Percentiles rank a stretch among this genome's conserved stretches.
Evolutionary conservation across 1,140 invertebrate species (phyloP).

Genomic region (Paramacrobiotus metropolitanus): DNA sequence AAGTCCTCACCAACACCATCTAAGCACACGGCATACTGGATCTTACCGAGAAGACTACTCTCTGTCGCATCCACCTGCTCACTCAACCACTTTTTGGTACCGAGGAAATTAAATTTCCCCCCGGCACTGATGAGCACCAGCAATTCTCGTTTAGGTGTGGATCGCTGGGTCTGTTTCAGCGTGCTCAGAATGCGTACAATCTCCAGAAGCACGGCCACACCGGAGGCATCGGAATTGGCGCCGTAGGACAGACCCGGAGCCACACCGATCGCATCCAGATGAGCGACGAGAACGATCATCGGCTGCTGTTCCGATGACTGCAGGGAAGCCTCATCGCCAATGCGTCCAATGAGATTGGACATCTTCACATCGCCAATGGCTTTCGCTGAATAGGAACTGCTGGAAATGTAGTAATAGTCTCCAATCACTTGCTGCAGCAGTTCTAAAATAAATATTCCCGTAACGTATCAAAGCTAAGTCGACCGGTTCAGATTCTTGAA

Average conservation of each 20-base stretch:
- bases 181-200: not conserved
- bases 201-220: slow-evolving; percentile 35
- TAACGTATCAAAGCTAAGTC: not conserved
- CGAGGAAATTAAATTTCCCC: slow-evolving; percentile 84
- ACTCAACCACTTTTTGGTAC: slow-evolving; percentile 86
- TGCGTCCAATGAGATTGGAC: not conserved
- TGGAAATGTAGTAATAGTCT: not conserved
- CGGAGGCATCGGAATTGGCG: slow-evolving; percentile 77
- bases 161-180: not conserved
- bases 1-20: slow-evolving; percentile 48
- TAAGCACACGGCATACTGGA: slow-evolving; percentile 67
- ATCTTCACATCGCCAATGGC: not conserved
- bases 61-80: slow-evolving; percentile 54
- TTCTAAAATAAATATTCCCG: not conserved
- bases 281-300: slow-evolving; percentile 40
- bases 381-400: not conserved
- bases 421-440: not conserved
- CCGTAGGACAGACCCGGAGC: slow-evolving; percentile 60
- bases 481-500: not conserved
- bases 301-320: slow-evolving; percentile 8
- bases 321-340: not conserved
- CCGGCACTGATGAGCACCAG: slow-evolving; percentile 71
- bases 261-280: slow-evolving; percentile 70
- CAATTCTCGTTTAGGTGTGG: slow-evolving; percentile 37
- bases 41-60: slow-evolving; percentile 37